phyloP scores from a whole-genome alignment of 2,888 invertebrate genomes.

The Chrysomela aeneicollis region DNA sequence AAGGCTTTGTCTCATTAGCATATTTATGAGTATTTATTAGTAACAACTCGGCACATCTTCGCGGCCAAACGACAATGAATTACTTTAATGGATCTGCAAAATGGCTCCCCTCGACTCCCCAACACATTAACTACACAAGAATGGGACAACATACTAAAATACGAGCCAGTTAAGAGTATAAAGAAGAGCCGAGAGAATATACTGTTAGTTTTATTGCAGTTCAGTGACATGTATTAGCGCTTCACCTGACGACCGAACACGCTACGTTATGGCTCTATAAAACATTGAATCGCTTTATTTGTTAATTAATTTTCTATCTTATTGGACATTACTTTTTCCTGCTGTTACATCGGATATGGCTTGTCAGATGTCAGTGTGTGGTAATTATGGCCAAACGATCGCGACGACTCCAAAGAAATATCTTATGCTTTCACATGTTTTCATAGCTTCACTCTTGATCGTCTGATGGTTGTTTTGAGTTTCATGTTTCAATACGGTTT shows the following conservation, averaged over 20 bases:
- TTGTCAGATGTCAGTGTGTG: slow-evolving; percentile 16
- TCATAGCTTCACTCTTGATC: neutral
- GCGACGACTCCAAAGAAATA: slow-evolving; percentile 11
- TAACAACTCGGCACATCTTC: slow-evolving; percentile 42
- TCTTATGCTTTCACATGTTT: neutral
- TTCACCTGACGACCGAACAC: slow-evolving; percentile 57
- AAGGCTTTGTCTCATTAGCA: slow-evolving; percentile 44
- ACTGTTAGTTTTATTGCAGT: slow-evolving; percentile 59
- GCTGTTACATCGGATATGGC: slow-evolving; percentile 30
- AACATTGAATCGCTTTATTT: slow-evolving; percentile 60
- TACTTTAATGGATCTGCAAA: slow-evolving; percentile 57
- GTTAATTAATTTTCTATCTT: slow-evolving; percentile 59
- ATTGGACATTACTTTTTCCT: slow-evolving; percentile 47
- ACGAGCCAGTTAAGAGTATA: slow-evolving; percentile 61
- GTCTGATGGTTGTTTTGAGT: too few species aligned
- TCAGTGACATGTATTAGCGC: slow-evolving; percentile 59
- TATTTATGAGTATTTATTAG: slow-evolving; percentile 46
- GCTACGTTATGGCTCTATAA: slow-evolving; percentile 55
- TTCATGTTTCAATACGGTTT: too few species aligned
- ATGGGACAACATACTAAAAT: slow-evolving; percentile 60
- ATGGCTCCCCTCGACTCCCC: slow-evolving; percentile 57
- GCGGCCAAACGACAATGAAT: slow-evolving; percentile 51
- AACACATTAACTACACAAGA: slow-evolving; percentile 59
- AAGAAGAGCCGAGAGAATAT: slow-evolving; percentile 59
- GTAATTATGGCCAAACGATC: slow-evolving; percentile 21